These are phyloP conservation scores for Apostichopus japonicus DNA, from an alignment of 35 echinoderm and acorn worm genomes.

Conservation along the genomic window DNA sequence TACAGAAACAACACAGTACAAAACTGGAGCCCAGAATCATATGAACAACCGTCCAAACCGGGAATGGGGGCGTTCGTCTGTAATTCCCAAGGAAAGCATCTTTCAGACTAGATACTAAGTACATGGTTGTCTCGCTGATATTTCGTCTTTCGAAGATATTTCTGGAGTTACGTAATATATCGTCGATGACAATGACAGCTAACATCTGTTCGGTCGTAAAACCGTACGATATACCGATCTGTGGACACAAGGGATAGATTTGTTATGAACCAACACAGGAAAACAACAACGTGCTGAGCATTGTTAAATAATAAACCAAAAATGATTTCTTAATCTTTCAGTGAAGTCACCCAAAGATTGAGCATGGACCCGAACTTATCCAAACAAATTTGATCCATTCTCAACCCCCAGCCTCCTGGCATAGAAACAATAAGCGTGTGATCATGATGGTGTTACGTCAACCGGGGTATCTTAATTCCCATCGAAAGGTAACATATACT, in stretches of 20 bases:
- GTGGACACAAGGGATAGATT: not conserved
- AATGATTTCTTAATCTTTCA: too few relatives aligned
- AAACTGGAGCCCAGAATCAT: slow-evolving; percentile 25
- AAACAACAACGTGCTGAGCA: too few relatives aligned
- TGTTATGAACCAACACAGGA: too few relatives aligned
- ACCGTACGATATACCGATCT: slow-evolving; percentile 36
- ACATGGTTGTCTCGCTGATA: not conserved
- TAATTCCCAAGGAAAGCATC: slow-evolving; percentile 25
- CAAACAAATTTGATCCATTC: too few relatives aligned
- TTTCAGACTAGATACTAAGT: slow-evolving; percentile 17
- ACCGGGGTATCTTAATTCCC: too few relatives aligned
- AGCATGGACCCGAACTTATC: too few relatives aligned
- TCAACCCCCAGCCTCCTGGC: too few relatives aligned
- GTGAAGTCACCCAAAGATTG: too few relatives aligned
- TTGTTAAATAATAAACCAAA: too few relatives aligned
- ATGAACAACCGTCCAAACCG: slow-evolving; percentile 48
- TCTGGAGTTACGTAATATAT: slow-evolving; percentile 25
- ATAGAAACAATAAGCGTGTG: too few relatives aligned
- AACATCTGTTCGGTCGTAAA: not conserved
- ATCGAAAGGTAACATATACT: too few relatives aligned
- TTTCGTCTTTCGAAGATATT: not conserved
- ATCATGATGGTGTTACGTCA: too few relatives aligned
- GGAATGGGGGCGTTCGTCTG: slow-evolving; percentile 42
- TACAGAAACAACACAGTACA: slow-evolving; percentile 44
- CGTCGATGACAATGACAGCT: not conserved